Base-by-base conservation (phyloP, 2,113 vertebrate species). In the Tichodroma muraria region DNA sequence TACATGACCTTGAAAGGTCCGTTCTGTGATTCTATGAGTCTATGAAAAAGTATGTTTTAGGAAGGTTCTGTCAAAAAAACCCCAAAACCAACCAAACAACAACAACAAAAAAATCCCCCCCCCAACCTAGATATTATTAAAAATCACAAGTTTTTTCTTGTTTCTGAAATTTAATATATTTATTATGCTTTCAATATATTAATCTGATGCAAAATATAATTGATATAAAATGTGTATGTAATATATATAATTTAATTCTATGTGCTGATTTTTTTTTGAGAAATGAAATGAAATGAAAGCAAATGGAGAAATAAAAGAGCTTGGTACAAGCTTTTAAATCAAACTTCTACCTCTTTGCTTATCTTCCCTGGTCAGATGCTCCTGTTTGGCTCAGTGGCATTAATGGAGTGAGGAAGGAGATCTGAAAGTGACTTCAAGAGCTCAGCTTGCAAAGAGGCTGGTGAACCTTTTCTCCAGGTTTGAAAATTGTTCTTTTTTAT, bases 351-450 rank as follows among this genome's bases (percentile, higher is more conserved):
- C 20, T 8, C 14, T 60, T 45, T 45, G 15, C 30, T 81, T 66
- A 37, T 57, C 19, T 86, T 50, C 10, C 27, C 25, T 28, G 30
- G 7, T 42, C 27, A 31, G 70, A 18, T 23, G 28, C 30, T 92
- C 19, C 19, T 5, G 2, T 60, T 81, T 38, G 31, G 40, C 37
- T 81, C 45, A 27, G 28, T 37, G 49, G 11, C 35, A 66, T 13
- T n/a, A 40, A 42, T 0, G 1, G 19, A 1, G 2, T n/a, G 37
- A 82, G 5, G 42, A 52, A 38, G 30, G 30, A 61, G 49, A 27
- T 22, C 47, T 53, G 52, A 79, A 65, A 23, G 31, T 16, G 28
- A 17, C 47, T 71, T 63, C 37, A 77, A 14, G n/a, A 76, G 42
- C 28, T 78, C 11, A 49, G n/a, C 35, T 57, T 61, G 44, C 52